phyloP scores from a whole-genome alignment of 2,113 vertebrate genomes.

The Ochotona princeps region DNA sequence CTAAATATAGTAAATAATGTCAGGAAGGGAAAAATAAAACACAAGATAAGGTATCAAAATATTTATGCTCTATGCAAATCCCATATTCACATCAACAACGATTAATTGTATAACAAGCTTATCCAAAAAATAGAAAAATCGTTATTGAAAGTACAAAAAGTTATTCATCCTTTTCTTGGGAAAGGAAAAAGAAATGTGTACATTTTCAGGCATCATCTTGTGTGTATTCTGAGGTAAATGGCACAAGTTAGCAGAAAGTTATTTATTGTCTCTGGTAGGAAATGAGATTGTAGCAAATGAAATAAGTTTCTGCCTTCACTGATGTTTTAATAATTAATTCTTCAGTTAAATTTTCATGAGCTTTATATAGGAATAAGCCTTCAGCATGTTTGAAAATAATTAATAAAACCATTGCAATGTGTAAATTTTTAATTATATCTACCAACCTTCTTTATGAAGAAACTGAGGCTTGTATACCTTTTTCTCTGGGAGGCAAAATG shows the following conservation, averaged over 20 bases:
- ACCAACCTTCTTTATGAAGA: background rate
- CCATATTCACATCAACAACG: slow-evolving; percentile 12
- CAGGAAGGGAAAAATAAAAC: background rate
- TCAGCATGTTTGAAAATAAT: slow-evolving; percentile 57
- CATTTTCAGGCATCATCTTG: background rate
- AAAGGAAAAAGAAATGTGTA: background rate
- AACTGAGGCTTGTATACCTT: background rate
- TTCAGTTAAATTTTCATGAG: slow-evolving; percentile 61
- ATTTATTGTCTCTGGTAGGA: background rate
- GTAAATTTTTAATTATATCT: slow-evolving; percentile 45
- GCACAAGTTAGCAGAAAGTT: slow-evolving; percentile 31
- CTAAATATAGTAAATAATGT: background rate
- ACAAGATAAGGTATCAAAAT: background rate
- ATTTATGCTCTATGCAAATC: background rate
- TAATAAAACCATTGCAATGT: slow-evolving; percentile 47
- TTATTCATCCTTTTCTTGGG: background rate
- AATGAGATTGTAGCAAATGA: background rate
- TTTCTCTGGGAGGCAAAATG: background rate
- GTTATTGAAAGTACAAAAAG: background rate
- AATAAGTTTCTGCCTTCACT: slow-evolving; percentile 9
- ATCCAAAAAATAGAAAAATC: background rate
- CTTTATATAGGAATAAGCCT: slow-evolving; percentile 33
- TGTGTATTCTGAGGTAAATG: background rate
- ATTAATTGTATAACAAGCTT: slow-evolving; percentile 15
- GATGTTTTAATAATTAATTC: slow-evolving; percentile 67